phyloP scores from a whole-genome alignment of 2,797 vertebrate species.

The Coluber constrictor region DNA sequence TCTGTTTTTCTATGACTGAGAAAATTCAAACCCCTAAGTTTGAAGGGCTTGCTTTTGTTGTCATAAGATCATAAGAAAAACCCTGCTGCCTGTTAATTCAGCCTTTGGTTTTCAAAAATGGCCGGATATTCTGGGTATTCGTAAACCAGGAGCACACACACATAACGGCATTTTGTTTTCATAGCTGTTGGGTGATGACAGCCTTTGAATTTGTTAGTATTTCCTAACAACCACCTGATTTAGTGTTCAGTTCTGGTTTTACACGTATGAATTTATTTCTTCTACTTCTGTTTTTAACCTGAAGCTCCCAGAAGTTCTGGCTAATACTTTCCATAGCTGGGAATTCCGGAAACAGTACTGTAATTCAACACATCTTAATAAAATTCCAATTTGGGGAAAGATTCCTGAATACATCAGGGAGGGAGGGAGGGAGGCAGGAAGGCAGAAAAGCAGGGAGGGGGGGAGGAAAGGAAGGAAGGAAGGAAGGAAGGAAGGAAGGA shows the following conservation, averaged over 20 bases:
- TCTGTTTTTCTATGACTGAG: background rate
- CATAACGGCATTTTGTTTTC: background rate
- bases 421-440: background rate
- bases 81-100: background rate
- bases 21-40: background rate
- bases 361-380: background rate
- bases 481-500: background rate
- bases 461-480: fast-evolving
- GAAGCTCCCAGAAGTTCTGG: background rate
- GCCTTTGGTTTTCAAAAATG: background rate
- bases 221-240: background rate
- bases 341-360: background rate
- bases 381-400: background rate
- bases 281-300: background rate
- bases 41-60: background rate
- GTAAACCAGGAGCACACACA: background rate
- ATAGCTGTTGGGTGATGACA: background rate
- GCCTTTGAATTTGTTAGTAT: background rate
- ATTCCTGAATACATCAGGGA: background rate
- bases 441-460: fast-evolving
- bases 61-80: background rate
- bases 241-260: background rate
- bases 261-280: background rate
- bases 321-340: background rate
- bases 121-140: background rate